Percentiles rank a stretch among this genome's conserved stretches.
phyloP scores from a whole-genome alignment of 2,113 vertebrate species.

The Gobiocypris rarus region DNA sequence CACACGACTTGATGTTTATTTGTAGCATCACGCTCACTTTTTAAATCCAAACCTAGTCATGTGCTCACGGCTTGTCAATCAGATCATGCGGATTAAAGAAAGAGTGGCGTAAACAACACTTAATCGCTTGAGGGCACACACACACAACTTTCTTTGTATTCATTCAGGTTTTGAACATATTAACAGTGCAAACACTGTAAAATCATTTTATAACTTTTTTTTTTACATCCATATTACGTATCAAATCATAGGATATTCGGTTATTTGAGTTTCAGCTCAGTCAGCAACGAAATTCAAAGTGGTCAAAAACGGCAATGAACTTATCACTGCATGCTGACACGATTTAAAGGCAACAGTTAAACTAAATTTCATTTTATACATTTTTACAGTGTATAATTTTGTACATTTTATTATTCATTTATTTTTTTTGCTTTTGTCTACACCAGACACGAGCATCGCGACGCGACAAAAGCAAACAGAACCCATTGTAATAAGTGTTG shows the following conservation, averaged over 20 bases:
- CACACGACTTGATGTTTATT: background rate
- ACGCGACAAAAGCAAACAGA: too few relatives aligned
- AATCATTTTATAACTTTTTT: too few relatives aligned
- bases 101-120: constrained; percentile 25
- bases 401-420: background rate
- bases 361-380: background rate
- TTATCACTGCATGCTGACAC: background rate
- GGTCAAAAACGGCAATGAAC: background rate
- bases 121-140: background rate
- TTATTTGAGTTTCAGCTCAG: background rate
- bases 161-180: background rate
- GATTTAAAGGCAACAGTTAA: background rate
- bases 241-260: too few relatives aligned
- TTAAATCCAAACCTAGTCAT: constrained; percentile 9
- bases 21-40: background rate
- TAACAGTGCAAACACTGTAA: background rate
- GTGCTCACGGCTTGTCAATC: background rate
- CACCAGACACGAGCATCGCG: too few relatives aligned
- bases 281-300: background rate
- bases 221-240: too few relatives aligned
- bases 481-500: too few relatives aligned
- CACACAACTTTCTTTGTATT: background rate
- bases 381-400: background rate
- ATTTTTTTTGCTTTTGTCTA: background rate
- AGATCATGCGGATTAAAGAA: constrained; percentile 4